phyloP scores from a whole-genome alignment of 2,113 vertebrate species.

The Antennarius striatus region DNA sequence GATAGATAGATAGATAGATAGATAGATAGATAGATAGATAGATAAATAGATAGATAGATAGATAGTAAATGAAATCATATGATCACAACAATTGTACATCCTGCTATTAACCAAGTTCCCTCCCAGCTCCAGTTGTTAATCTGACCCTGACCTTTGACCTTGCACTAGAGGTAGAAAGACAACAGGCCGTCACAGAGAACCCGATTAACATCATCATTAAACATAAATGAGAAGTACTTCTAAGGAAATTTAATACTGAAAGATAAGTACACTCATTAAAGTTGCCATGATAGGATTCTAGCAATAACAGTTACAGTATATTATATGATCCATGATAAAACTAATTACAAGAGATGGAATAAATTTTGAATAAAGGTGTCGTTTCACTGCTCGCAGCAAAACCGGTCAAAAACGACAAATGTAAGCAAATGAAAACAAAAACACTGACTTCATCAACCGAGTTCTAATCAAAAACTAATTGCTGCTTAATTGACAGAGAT shows the following conservation, averaged over 20 bases:
- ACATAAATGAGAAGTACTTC: no score
- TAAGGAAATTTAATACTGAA: no score
- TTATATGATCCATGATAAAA: no score
- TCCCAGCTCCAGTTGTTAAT: conserved; percentile 11
- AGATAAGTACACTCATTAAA: no score
- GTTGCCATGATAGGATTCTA: no score
- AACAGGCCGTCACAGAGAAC: conserved; percentile 21
- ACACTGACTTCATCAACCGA: no score
- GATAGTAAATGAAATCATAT: background rate
- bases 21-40: background rate
- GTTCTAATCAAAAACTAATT: conserved; percentile 56
- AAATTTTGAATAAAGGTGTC: conserved; percentile 44
- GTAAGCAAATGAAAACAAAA: no score
- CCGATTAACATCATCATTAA: conserved; percentile 18
- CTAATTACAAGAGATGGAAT: no score
- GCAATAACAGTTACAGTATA: no score
- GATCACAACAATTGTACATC: background rate
- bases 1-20: background rate
- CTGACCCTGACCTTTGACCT: conserved; percentile 56
- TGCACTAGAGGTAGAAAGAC: conserved; percentile 13
- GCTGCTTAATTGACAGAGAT: conserved; percentile 48
- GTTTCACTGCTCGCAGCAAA: conserved; percentile 14
- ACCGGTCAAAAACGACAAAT: conserved; percentile 12
- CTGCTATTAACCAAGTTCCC: background rate
- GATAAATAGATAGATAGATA: background rate